Conservation (phyloP, 1,140 invertebrate genomes). For the Drosophila gunungcola region DNA sequence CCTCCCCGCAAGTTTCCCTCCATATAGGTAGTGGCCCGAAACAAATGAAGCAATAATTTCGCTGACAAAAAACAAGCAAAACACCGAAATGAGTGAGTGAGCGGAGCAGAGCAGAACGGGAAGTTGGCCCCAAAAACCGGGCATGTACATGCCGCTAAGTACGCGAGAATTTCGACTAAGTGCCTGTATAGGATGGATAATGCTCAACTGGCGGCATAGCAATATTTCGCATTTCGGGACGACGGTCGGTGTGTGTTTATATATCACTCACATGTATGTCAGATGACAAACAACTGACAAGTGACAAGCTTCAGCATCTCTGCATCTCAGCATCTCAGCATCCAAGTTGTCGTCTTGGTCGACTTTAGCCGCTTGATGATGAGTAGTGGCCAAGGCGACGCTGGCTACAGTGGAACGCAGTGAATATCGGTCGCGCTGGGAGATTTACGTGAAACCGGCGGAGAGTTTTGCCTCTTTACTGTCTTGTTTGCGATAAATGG, state of each 20-base stretch:
- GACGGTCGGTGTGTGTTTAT: constrained; percentile 73
- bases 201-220: constrained; percentile 28
- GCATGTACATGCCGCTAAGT: constrained; percentile 70
- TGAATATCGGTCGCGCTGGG: constrained; percentile 5
- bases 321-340: constrained; percentile 55
- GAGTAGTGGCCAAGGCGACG: constrained; percentile 38
- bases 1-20: background rate
- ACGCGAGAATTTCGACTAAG: constrained; percentile 78
- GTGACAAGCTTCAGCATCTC: constrained; percentile 77
- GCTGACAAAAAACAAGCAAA: constrained; percentile 78
- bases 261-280: constrained; percentile 82
- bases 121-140: constrained; percentile 46
- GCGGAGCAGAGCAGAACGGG: constrained; percentile 8
- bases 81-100: constrained; percentile 49
- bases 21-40: constrained; percentile 57
- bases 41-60: constrained; percentile 82
- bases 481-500: background rate
- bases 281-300: constrained; percentile 83
- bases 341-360: constrained; percentile 41
- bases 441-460: background rate
- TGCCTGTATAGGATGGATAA: constrained; percentile 66
- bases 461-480: background rate
- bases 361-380: constrained; percentile 49
- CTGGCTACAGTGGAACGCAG: constrained; percentile 25
- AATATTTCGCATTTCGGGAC: constrained; percentile 32